Conservation (phyloP, 2,113 vertebrate genomes). For the Copsychus sechellarum region DNA sequence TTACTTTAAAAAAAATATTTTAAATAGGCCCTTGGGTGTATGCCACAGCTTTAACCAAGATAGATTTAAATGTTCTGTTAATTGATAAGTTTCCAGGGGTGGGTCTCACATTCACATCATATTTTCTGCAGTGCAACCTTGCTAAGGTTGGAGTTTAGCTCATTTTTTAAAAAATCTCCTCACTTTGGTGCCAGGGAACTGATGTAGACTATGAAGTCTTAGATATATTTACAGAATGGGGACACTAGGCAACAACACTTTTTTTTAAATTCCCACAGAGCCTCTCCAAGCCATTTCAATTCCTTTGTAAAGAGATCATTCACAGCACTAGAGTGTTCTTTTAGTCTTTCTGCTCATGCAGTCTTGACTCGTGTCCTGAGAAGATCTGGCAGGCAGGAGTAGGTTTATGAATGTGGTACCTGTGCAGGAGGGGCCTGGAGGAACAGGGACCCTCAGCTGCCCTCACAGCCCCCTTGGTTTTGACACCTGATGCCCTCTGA, state of each 20-base stretch:
- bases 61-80: not conserved
- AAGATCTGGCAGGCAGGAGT: not conserved
- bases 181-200: not conserved
- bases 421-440: not conserved
- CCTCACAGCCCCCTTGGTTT: not conserved
- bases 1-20: not conserved
- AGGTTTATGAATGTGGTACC: not conserved
- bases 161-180: not conserved
- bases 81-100: not conserved
- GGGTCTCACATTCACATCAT: not conserved
- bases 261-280: not conserved
- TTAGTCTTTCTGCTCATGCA: not conserved
- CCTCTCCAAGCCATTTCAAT: not conserved
- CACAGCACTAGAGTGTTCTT: not conserved
- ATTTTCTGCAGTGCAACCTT: not conserved
- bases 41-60: not conserved
- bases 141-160: not conserved
- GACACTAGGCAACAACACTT: not conserved
- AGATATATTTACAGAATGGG: not conserved
- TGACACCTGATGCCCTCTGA: not conserved
- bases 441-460: accelerated
- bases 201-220: not conserved
- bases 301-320: not conserved
- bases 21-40: not conserved
- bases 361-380: not conserved